phyloP scores from a whole-genome alignment of 1,140 invertebrate species.

The Rhagoletis zephyria region DNA sequence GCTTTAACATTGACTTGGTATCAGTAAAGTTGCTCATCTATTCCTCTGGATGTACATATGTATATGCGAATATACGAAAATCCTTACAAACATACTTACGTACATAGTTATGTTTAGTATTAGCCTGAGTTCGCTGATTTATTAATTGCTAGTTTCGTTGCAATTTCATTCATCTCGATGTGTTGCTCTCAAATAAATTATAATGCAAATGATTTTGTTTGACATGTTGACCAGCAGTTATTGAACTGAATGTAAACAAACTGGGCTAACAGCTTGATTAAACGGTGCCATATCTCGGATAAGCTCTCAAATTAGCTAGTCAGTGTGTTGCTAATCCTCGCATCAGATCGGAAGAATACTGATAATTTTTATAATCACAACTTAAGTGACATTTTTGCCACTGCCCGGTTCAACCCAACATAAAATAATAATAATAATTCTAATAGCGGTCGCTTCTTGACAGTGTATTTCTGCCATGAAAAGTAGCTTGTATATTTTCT shows the following conservation, averaged over 20 bases:
- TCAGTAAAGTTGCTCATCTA: neutral
- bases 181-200: neutral
- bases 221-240: neutral
- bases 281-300: too few relatives aligned
- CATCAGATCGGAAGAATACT: too few relatives aligned
- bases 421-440: too few relatives aligned
- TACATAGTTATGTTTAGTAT: neutral
- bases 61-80: neutral
- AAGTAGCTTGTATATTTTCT: too few relatives aligned
- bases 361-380: too few relatives aligned
- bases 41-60: neutral
- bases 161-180: neutral
- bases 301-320: too few relatives aligned
- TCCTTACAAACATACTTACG: too few relatives aligned
- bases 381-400: too few relatives aligned
- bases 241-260: slow-evolving; percentile 15
- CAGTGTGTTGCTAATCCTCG: too few relatives aligned
- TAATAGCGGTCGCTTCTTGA: too few relatives aligned
- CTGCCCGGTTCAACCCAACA: too few relatives aligned
- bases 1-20: slow-evolving; percentile 3
- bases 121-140: neutral
- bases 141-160: neutral
- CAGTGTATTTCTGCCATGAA: too few relatives aligned
- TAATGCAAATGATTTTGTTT: neutral
- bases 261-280: neutral